Evolutionary conservation across 1,140 invertebrate species (phyloP).

Genomic region (Pachypeltis micranthus): DNA sequence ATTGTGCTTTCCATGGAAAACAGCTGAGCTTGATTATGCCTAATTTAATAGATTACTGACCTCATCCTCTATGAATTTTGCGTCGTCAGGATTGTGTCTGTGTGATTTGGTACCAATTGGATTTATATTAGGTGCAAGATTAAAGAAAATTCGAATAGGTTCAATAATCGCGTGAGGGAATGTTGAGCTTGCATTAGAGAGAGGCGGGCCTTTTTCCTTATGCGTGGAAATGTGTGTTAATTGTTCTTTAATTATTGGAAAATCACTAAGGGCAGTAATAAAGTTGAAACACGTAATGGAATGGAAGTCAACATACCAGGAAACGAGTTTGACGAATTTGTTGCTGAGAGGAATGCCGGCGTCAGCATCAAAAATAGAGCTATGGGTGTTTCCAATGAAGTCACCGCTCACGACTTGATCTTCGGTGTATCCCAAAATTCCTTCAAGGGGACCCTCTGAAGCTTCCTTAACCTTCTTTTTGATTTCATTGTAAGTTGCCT

Average conservation of each 20-base stretch:
- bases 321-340: constrained; percentile 34
- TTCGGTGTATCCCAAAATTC: constrained; percentile 56
- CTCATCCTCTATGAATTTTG: constrained; percentile 11
- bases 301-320: no score
- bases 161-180: constrained; percentile 10
- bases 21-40: constrained; percentile 6
- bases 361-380: constrained; percentile 58
- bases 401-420: constrained; percentile 57
- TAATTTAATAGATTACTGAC: neutral
- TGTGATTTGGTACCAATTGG: constrained; percentile 10
- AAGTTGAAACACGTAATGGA: no score
- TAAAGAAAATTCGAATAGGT: constrained; percentile 4
- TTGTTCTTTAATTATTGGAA: no score
- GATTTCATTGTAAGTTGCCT: constrained; percentile 49
- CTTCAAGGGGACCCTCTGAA: constrained; percentile 43
- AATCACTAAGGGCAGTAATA: no score
- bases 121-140: constrained; percentile 4
- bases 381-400: constrained; percentile 46
- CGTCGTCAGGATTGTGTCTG: neutral
- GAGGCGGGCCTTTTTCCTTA: constrained; percentile 8
- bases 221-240: no score
- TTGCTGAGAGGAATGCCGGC: constrained; percentile 86
- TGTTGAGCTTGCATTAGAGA: constrained; percentile 3
- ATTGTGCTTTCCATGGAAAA: constrained; percentile 16
- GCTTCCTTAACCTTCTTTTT: constrained; percentile 47